Base-by-base conservation (phyloP, 1,140 invertebrate genomes). In the Drosophila bifasciata region DNA sequence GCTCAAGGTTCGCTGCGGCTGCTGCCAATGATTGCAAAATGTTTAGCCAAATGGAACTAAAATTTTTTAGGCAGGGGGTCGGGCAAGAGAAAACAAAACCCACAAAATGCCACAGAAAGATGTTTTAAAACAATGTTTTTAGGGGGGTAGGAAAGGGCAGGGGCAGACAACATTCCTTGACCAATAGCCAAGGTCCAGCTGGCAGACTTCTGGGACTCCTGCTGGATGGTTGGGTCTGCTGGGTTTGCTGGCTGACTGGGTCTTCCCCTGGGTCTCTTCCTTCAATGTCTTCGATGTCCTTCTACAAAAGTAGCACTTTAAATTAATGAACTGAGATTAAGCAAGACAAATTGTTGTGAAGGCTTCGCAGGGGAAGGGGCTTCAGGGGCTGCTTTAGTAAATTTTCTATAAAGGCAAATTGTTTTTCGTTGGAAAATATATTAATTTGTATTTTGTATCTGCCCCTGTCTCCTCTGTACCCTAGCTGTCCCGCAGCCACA, bases 271-370 rank as follows among this genome's bases (percentile, higher is more conserved):
- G 19, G 19, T 21, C 19, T 21, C 3, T 3, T 21, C 2, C 19
- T 36, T 57, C 32, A 11, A n/a, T n/a, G 11, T 13, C 32, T 13
- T 25, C 17, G 11, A 58, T 53, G 41, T 52, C 40, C 67, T 59
- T 9, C 48, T 67, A 43, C 68, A 58, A 5, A 36, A 88, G 83
- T 88, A 83, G 79, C 84, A 86, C 83, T 86, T 86, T 86, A 86
- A 86, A 86, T 86, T 86, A 86, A 86, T 86, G 83, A 86, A 86
- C 83, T 88, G 78, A 86, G 83, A 86, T 86, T 86, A 86, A 86
- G 78, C 69, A 86, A 86, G 84, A 86, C 83, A 86, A 86, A 86
- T 86, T 86, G 78, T 88, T 83, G 79, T 59, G 60, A 56, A 13
- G 39, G 51, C 25, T 41, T 23, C 25, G n/a, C n/a, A n/a, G n/a